phyloP scores from a whole-genome alignment of 2,888 invertebrate species.

The Polia nebulosa region DNA sequence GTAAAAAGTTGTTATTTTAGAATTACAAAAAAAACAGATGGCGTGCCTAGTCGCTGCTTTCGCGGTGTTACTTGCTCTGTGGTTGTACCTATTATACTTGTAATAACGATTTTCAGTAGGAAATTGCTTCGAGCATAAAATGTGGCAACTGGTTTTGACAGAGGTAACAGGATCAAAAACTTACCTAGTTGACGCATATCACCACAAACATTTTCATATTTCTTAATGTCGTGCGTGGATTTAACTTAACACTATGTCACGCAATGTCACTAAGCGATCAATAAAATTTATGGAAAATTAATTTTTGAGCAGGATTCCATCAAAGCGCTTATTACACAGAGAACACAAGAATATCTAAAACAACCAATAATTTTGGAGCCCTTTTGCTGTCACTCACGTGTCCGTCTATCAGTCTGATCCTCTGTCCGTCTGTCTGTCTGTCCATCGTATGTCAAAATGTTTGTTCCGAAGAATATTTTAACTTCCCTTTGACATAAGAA shows the following conservation, averaged over 20 bases:
- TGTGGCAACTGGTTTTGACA: constrained; percentile 27
- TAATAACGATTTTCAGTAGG: constrained; percentile 1
- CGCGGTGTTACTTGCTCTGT: background rate
- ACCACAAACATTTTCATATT: constrained; percentile 4
- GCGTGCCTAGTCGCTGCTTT: background rate
- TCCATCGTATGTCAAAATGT: no score
- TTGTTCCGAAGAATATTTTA: no score
- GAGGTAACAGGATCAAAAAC: constrained; percentile 17
- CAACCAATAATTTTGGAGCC: no score
- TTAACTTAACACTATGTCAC: no score
- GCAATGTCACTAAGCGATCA: background rate
- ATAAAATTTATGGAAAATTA: background rate
- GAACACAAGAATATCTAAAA: background rate
- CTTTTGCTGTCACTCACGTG: no score
- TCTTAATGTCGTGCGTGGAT: no score
- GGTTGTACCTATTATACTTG: background rate
- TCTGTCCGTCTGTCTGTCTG: no score
- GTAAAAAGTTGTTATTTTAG: no score
- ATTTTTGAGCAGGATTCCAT: background rate
- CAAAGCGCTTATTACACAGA: background rate
- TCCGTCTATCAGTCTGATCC: no score
- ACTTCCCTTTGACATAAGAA: no score
- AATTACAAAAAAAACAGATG: background rate
- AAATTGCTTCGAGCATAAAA: constrained; percentile 31
- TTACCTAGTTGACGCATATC: background rate